Percentiles rank a stretch among this genome's conserved stretches.
Evolutionary conservation across 2,888 invertebrate species (phyloP).

Genomic region (Acronicta psi): DNA sequence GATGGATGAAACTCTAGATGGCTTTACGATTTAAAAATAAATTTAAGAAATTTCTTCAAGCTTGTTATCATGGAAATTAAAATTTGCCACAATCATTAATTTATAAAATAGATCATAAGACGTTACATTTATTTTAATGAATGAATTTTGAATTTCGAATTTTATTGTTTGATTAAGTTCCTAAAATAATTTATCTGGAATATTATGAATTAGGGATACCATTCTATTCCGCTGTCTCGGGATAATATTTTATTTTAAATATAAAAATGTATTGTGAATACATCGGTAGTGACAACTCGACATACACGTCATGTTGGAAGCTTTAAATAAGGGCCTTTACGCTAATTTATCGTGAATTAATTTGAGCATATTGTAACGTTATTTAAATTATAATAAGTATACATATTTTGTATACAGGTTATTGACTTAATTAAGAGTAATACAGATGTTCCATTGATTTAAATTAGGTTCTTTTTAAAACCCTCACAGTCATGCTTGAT

Average conservation of each 20-base stretch:
- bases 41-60: too few relatives aligned
- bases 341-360: slow-evolving; percentile 10
- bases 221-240: neutral
- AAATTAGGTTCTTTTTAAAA: neutral
- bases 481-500: too few relatives aligned
- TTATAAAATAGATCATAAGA: too few relatives aligned
- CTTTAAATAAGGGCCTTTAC: neutral
- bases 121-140: too few relatives aligned
- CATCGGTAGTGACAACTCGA: too few relatives aligned
- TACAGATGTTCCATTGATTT: slow-evolving; percentile 20
- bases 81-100: too few relatives aligned
- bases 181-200: neutral
- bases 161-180: too few relatives aligned
- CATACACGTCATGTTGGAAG: too few relatives aligned
- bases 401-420: slow-evolving; percentile 36
- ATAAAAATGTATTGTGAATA: neutral
- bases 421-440: slow-evolving; percentile 29
- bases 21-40: neutral
- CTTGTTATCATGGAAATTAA: too few relatives aligned
- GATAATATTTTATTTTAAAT: neutral
- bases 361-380: slow-evolving; percentile 14
- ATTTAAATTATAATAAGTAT: slow-evolving; percentile 13
- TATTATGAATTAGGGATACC: slow-evolving; percentile 11
- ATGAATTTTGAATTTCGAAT: too few relatives aligned
- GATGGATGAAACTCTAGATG: slow-evolving; percentile 29